phyloP scores from a whole-genome alignment of 1,140 invertebrate genomes.

The Littorina saxatilis region DNA sequence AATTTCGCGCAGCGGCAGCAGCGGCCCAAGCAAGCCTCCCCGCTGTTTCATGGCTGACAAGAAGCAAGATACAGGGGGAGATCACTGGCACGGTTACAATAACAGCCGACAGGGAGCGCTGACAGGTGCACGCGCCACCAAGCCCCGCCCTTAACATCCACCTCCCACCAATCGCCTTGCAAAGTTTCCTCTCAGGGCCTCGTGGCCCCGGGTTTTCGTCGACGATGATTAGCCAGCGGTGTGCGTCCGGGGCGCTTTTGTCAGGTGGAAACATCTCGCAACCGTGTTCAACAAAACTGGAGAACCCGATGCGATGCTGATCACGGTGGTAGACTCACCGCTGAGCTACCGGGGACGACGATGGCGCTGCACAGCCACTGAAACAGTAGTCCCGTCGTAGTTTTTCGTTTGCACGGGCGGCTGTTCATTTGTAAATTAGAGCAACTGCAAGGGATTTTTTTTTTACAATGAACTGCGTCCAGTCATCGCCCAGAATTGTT shows the following conservation, averaged over 20 bases:
- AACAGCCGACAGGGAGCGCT: constrained; percentile 39
- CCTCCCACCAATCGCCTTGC: background rate
- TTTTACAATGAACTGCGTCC: no score
- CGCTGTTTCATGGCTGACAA: constrained; percentile 7
- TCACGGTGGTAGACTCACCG: background rate
- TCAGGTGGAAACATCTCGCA: background rate
- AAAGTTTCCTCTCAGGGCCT: background rate
- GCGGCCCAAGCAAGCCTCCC: background rate
- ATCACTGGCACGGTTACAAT: constrained; percentile 36
- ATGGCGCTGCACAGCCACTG: no score
- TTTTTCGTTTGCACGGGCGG: no score
- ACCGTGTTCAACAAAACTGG: background rate
- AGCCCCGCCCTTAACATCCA: constrained; percentile 21
- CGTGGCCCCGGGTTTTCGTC: background rate
- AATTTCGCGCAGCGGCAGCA: background rate
- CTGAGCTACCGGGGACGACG: background rate
- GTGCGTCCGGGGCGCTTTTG: background rate
- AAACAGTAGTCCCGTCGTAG: no score
- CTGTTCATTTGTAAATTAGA: no score
- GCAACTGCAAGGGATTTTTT: no score
- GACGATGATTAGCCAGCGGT: background rate
- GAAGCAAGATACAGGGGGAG: constrained; percentile 28
- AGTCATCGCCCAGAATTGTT: no score
- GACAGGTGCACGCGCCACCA: constrained; percentile 33
- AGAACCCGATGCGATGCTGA: background rate